Evolutionary conservation across 2,888 invertebrate species (phyloP).

Genomic region (Polietes domitor): DNA sequence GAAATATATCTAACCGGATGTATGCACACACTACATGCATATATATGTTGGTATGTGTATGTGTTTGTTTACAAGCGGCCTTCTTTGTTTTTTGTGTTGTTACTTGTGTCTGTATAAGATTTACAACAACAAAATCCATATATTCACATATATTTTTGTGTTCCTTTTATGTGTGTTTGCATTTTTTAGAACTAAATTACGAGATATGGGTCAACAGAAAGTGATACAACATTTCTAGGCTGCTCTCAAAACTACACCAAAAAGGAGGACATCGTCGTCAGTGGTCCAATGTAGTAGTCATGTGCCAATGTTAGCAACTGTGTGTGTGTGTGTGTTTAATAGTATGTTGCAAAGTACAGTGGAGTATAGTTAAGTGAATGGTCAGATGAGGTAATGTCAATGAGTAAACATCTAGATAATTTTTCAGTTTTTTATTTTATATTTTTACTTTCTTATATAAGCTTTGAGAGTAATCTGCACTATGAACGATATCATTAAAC

Average conservation of each 20-base stretch:
- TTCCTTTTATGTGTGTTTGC: conserved; percentile 29
- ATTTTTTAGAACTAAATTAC: conserved; percentile 56
- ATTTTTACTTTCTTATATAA: too few species aligned
- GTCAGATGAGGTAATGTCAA: too few species aligned
- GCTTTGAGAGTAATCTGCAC: too few species aligned
- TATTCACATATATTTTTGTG: conserved; percentile 11
- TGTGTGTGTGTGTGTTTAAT: neutral
- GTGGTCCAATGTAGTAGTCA: conserved; percentile 9
- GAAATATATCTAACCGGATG: neutral
- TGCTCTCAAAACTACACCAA: neutral
- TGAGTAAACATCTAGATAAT: too few species aligned
- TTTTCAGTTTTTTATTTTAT: too few species aligned
- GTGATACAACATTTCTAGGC: conserved; percentile 48
- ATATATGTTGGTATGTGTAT: neutral
- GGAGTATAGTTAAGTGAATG: neutral
- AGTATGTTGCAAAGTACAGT: neutral
- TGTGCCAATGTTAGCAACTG: neutral
- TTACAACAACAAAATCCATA: neutral
- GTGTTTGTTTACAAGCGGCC: neutral
- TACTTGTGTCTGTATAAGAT: too few species aligned
- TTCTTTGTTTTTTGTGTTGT: conserved; percentile 15
- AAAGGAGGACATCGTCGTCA: conserved; percentile 26
- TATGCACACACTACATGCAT: neutral
- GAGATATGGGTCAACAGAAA: conserved; percentile 65
- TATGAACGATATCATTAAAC: too few species aligned